Percentiles rank a stretch among this genome's conserved stretches.
phyloP scores from a whole-genome alignment of 1,140 invertebrate genomes.

The Periplaneta americana region DNA sequence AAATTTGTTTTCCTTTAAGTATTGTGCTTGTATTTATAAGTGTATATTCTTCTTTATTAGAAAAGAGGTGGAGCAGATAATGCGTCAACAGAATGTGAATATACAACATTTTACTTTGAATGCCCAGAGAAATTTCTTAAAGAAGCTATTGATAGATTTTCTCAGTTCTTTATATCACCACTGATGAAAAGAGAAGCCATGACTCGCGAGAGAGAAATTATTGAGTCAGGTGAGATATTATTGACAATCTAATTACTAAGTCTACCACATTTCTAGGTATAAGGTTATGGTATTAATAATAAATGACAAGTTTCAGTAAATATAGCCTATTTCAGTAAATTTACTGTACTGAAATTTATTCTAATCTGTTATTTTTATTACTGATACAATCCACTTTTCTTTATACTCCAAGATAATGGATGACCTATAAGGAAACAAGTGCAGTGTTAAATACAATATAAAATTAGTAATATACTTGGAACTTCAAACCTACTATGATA shows the following conservation, averaged over 20 bases:
- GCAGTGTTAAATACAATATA: too few relatives aligned
- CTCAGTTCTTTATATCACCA: constrained; percentile 85
- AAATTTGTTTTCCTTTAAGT: neutral
- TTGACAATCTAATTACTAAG: too few relatives aligned
- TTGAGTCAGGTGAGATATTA: constrained; percentile 83
- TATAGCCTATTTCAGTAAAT: too few relatives aligned
- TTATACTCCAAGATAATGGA: too few relatives aligned
- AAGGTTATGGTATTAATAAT: too few relatives aligned
- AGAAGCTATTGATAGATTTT: constrained; percentile 76
- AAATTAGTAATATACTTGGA: constrained; percentile 13
- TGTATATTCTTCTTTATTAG: constrained; percentile 20
- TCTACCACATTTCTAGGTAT: too few relatives aligned
- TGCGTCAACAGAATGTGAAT: constrained; percentile 78
- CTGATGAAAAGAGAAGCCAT: constrained; percentile 83
- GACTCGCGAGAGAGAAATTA: constrained; percentile 83
- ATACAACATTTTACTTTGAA: constrained; percentile 85
- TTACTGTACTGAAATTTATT: too few relatives aligned
- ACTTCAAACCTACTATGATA: constrained; percentile 13
- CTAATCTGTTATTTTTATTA: too few relatives aligned
- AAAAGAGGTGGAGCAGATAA: constrained; percentile 77
- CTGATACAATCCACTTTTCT: too few relatives aligned
- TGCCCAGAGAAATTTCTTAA: constrained; percentile 70
- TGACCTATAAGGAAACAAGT: too few relatives aligned
- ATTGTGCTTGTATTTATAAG: neutral
- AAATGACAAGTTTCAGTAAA: too few relatives aligned